Evolutionary conservation across 2,888 invertebrate genomes (phyloP), one percentile per base, ranked within the genome.

Genomic region (Creontiades dilutus): DNA sequence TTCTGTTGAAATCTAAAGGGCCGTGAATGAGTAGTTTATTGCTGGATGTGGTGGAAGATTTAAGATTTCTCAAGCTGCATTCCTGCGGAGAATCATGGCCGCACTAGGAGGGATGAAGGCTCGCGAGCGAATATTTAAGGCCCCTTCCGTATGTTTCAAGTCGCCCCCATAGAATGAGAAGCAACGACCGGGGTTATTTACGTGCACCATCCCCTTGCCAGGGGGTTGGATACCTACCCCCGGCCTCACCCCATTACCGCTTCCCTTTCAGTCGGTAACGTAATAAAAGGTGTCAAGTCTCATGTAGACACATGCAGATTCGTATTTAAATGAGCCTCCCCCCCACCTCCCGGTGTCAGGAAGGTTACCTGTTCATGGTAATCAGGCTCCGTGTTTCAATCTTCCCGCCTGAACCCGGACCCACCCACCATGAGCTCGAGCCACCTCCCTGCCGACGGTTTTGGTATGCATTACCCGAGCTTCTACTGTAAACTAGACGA

Each of bases 401-500:
- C 78, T 78, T 78, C 78, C 47, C 16, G 11, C 46, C 11, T 0
- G 16, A 4, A 7, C 16, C 11, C 7, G 2, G 4, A 16, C 37
- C n/a, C 16, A 13, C n/a, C 78, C 7, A n/a, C 47, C 19, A 14
- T 12, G 37, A 19, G 23, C 12, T 12, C 46, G 5, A 19, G 46
- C 47, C 5, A 46, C 37, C 78, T n/a, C 57, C 85, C n/a, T 27
- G 19, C 52, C 37, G 27, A 37, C 28, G 57, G 82, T 61, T 57
- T 85, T 85, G 37, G 57, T 85, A 85, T 85, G 85, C 85, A 85
- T 85, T 85, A 57, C 85, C 16, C 27, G 52, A 61, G 14, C 85
- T 37, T 55, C 85, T 52, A 78, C 55, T 28, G 27, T 85, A 85
- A 85, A 85, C 61, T 57, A 85, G 85, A 85, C 85, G 85, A 85